Conservation (phyloP, 2,113 vertebrate genomes). For the Etheostoma spectabile region DNA sequence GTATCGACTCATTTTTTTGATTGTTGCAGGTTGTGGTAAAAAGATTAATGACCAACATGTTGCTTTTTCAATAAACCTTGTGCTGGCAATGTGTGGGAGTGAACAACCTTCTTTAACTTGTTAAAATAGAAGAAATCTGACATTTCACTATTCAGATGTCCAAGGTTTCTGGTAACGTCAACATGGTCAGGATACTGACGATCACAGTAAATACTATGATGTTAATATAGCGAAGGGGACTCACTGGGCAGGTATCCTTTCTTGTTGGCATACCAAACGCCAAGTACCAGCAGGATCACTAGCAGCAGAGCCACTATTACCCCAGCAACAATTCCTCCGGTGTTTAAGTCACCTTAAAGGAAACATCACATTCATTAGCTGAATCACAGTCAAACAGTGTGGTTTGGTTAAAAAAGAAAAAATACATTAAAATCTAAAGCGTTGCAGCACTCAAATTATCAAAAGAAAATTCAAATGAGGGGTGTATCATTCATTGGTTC, state of each 20-base stretch:
- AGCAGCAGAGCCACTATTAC: constrained; percentile 81
- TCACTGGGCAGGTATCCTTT: constrained; percentile 91
- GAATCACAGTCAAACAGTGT: background rate
- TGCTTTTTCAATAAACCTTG: background rate
- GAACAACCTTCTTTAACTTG: background rate
- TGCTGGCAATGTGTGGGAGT: background rate
- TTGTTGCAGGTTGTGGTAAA: background rate
- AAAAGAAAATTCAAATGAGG: background rate
- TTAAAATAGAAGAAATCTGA: background rate
- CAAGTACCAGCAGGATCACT: constrained; percentile 72
- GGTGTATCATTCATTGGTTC: background rate
- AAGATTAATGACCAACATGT: background rate
- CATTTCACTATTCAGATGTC: background rate
- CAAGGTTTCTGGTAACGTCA: background rate
- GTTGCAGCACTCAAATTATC: background rate
- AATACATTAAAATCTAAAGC: background rate
- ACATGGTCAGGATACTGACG: background rate
- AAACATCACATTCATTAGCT: constrained; percentile 16
- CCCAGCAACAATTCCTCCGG: constrained; percentile 83
- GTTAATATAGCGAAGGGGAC: constrained; percentile 53
- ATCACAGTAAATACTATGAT: background rate
- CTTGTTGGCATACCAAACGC: constrained; percentile 87
- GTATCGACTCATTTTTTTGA: background rate
- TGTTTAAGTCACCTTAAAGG: constrained; percentile 79
- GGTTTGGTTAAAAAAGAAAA: background rate